These are phyloP conservation scores for Melieria crassipennis DNA, from an alignment of 2,888 invertebrate species.

Conservation along the genomic window DNA sequence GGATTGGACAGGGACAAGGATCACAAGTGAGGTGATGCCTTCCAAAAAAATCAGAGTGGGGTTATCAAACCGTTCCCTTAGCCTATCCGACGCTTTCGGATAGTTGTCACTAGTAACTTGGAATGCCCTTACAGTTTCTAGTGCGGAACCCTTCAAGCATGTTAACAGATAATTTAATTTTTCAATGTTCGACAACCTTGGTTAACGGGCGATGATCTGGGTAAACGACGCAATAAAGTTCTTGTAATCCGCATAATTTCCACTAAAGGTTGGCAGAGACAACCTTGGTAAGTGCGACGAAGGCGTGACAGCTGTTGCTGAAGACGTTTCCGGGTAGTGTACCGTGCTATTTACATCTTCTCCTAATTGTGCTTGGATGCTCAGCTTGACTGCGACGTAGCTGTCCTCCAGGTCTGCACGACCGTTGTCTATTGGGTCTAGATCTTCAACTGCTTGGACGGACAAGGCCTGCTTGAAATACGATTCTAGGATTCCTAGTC, in stretches of 20 bases:
- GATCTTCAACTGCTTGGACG: neutral
- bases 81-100: neutral
- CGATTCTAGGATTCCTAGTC: neutral
- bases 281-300: constrained; percentile 10
- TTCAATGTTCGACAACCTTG: constrained; percentile 27
- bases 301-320: neutral
- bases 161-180: constrained; percentile 33
- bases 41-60: constrained; percentile 8
- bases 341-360: neutral
- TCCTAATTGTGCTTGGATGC: constrained; percentile 10
- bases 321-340: neutral
- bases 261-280: constrained; percentile 24
- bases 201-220: constrained; percentile 28
- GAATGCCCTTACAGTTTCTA: constrained; percentile 1
- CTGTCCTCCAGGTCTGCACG: neutral
- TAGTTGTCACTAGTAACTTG: constrained; percentile 1
- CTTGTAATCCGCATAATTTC: constrained; percentile 34
- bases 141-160: neutral
- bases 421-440: constrained; percentile 5
- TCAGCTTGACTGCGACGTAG: constrained; percentile 2
- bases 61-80: constrained; percentile 7
- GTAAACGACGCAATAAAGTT: constrained; percentile 35
- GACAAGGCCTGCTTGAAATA: constrained; percentile 6
- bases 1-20: too few species aligned
- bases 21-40: neutral